Evolutionary conservation across 1,140 invertebrate genomes (phyloP), one percentile per base, ranked within the genome.

Genomic region (Ericerus pela): DNA sequence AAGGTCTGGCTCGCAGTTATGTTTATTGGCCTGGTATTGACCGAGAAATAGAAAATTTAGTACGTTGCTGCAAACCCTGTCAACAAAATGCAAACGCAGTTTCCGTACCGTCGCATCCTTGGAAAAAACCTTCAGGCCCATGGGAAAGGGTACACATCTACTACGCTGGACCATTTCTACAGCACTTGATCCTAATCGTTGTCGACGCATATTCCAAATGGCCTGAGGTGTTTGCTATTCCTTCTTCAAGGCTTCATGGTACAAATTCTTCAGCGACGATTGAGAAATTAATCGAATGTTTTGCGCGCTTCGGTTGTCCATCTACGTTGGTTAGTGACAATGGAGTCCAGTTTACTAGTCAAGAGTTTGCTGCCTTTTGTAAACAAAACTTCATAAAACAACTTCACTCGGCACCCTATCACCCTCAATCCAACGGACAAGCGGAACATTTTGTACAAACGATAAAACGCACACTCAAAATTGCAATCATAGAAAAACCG

Each of bases 151-250:
- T 69, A 1, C 67, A 69, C 57, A 57, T 62, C 0, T 63, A 68
- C 60, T 67, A 66, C 56, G 60, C 64, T 33, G 67, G 65, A n/a
- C 65, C 64, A 14, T 64, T 66, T 51, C 37, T 57, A 22, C 56
- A 56, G 30, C 56, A 64, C 43, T 64, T 62, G 53, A 74, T 70
- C 57, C 55, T 75, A 11, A 62, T 75, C 12, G 53, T 72, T 1
- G 63, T 70, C 0, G 73, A 75, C 62, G 62, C 63, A 38, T 64
- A 67, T 33, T 63, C 60, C 14, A 68, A 67, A 59, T 68, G 61
- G 57, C 54, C n/a, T 10, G 16, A 41, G n/a, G 37, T 41, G 5
- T 12, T 16, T 6, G 20, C 20, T 41, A 18, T 41, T 8, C 5
- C 5, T 5, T n/a, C n/a, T n/a, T n/a, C n/a, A n/a, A n/a, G n/a